Percentiles rank a stretch among this genome's conserved stretches.
Conservation (phyloP, 1,140 invertebrate species). For the Heliothis virescens region DNA sequence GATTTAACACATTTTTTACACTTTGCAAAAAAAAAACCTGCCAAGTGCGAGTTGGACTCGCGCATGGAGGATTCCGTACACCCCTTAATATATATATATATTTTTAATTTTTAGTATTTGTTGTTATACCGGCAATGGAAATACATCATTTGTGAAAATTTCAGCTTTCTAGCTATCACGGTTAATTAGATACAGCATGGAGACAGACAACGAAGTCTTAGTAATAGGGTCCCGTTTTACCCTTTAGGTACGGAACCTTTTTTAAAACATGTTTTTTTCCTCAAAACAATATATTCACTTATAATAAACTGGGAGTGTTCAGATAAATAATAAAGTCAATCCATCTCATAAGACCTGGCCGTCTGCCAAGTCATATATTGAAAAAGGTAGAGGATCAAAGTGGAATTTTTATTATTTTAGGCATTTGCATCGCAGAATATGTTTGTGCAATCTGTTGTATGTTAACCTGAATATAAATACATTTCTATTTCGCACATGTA, state of each 20-base stretch:
- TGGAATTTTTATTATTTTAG: slow-evolving; percentile 48
- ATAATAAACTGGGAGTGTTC: slow-evolving; percentile 41
- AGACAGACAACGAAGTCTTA: too few relatives aligned
- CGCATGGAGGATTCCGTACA: too few relatives aligned
- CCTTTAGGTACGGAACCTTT: too few relatives aligned
- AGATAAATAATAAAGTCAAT: slow-evolving; percentile 51
- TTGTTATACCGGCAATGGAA: too few relatives aligned
- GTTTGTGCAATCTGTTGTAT: slow-evolving; percentile 48
- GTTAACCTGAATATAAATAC: slow-evolving; percentile 14
- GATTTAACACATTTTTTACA: neutral
- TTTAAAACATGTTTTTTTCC: neutral
- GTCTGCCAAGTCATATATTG: slow-evolving; percentile 47
- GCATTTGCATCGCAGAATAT: slow-evolving; percentile 41
- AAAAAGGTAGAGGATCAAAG: slow-evolving; percentile 50
- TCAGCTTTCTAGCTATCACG: too few relatives aligned
- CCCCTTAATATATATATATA: too few relatives aligned
- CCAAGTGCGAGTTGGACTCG: too few relatives aligned
- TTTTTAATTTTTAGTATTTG: too few relatives aligned
- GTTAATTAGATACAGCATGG: too few relatives aligned
- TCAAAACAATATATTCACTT: neutral
- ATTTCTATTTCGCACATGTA: slow-evolving; percentile 2
- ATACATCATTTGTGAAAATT: too few relatives aligned
- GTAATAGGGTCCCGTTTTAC: too few relatives aligned
- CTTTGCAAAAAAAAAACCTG: too few relatives aligned
- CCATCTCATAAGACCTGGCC: slow-evolving; percentile 43